Percentiles rank a stretch among this genome's conserved stretches.
Evolutionary conservation across 37 sponge, comb jelly and placozoan genomes (phyloP).

Genomic region (Dysidea cf. avara): DNA sequence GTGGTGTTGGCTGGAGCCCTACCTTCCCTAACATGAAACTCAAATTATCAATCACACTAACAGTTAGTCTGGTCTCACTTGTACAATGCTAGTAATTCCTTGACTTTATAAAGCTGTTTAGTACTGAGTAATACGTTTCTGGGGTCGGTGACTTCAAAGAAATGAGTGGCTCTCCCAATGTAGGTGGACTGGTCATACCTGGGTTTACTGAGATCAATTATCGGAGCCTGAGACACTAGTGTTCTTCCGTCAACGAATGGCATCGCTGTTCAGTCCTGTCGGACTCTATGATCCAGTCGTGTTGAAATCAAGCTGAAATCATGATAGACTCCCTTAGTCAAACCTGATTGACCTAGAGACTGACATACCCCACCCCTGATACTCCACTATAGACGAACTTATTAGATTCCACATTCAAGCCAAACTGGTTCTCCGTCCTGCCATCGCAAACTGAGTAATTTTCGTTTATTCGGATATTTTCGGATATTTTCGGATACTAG

Average conservation of each 20-base stretch:
- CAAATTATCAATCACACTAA: too few relatives aligned
- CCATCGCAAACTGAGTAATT: too few relatives aligned
- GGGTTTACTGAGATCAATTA: constrained; percentile 80
- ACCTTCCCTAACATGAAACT: constrained; percentile 20
- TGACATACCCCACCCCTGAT: too few relatives aligned
- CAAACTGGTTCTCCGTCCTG: too few relatives aligned
- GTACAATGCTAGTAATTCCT: constrained; percentile 64
- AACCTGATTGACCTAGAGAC: too few relatives aligned
- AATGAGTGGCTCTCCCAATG: constrained; percentile 87
- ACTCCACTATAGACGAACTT: too few relatives aligned
- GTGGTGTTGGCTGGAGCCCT: constrained; percentile 62
- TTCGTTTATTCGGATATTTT: too few relatives aligned
- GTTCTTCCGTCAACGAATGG: neutral
- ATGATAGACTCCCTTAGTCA: too few relatives aligned
- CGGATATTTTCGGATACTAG: too few relatives aligned
- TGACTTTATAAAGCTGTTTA: constrained; percentile 70
- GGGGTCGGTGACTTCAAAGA: constrained; percentile 84
- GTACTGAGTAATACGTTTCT: constrained; percentile 67
- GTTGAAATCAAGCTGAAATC: too few relatives aligned
- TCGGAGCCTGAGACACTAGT: constrained; percentile 20
- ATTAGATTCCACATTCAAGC: too few relatives aligned
- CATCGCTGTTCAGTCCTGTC: neutral
- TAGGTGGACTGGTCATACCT: constrained; percentile 83
- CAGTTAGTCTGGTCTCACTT: constrained; percentile 35
- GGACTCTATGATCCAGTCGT: too few relatives aligned